phyloP scores from a whole-genome alignment of 2,888 invertebrate genomes.

The Drosophila multiciliata region DNA sequence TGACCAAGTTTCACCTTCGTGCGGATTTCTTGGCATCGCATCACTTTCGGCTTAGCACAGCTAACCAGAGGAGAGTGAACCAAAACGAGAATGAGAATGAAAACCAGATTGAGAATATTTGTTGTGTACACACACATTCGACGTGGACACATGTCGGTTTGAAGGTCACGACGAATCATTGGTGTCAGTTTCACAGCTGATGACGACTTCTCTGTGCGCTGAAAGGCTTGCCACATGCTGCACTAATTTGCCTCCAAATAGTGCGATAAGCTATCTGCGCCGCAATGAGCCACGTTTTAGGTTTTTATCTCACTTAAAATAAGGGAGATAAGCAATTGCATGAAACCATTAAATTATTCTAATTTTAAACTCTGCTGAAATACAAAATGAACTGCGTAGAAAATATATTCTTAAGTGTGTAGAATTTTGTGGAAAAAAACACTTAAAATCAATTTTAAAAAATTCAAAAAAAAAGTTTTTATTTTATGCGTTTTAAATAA shows the following conservation, averaged over 20 bases:
- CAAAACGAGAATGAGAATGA: constrained; percentile 1
- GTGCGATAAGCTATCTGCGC: constrained; percentile 39
- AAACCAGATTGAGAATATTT: background rate
- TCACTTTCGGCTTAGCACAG: constrained; percentile 74
- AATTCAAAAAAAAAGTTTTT: background rate
- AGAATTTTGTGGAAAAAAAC: background rate
- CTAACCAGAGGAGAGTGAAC: constrained; percentile 33
- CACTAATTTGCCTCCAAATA: constrained; percentile 6
- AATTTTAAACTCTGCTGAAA: background rate
- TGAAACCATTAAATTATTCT: constrained; percentile 18
- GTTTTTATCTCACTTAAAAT: constrained; percentile 34
- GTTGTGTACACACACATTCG: constrained; percentile 22
- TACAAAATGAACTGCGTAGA: background rate
- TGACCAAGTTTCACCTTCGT: constrained; percentile 70
- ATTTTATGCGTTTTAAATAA: background rate
- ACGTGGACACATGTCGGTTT: constrained; percentile 36
- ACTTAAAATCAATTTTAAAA: background rate
- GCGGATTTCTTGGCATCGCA: constrained; percentile 48
- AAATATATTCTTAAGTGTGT: background rate
- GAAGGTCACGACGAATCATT: constrained; percentile 56
- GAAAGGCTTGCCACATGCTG: constrained; percentile 48
- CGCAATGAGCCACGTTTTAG: constrained; percentile 6
- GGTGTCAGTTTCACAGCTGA: constrained; percentile 43
- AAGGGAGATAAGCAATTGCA: constrained; percentile 32
- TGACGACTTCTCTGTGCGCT: constrained; percentile 8